phyloP scores from a whole-genome alignment of 2,888 invertebrate genomes.

The Rhagonycha lutea region DNA sequence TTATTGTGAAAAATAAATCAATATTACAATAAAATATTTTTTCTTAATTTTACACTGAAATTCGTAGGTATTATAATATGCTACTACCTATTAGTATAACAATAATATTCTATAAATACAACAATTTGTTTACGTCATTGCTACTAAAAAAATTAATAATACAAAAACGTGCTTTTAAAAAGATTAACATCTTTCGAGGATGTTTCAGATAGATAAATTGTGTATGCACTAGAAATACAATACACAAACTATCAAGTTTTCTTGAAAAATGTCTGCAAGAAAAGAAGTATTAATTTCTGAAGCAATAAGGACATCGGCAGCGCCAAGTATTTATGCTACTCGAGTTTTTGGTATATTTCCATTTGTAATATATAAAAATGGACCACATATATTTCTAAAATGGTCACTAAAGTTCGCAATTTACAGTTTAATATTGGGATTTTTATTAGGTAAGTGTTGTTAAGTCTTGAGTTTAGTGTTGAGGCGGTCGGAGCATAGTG shows the following conservation, averaged over 20 bases:
- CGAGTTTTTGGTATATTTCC: constrained; percentile 17
- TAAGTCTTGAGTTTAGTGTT: too few relatives aligned
- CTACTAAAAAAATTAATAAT: background rate
- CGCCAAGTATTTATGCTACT: constrained; percentile 3
- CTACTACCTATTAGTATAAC: background rate
- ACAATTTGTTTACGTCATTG: background rate
- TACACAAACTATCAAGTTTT: background rate
- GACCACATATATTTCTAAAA: background rate
- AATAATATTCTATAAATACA: background rate
- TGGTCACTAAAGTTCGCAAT: constrained; percentile 13
- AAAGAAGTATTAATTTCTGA: constrained; percentile 7
- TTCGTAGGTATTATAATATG: background rate
- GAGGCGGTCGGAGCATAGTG: too few relatives aligned
- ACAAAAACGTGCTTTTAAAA: constrained; percentile 4
- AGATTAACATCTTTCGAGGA: constrained; percentile 4
- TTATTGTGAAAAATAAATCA: background rate
- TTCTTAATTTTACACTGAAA: background rate
- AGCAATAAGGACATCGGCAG: constrained; percentile 6
- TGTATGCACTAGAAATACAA: background rate
- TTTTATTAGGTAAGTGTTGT: constrained; percentile 8
- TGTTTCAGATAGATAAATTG: background rate
- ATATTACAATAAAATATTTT: background rate
- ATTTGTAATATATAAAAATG: constrained; percentile 5
- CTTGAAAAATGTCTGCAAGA: background rate
- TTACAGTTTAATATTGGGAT: constrained; percentile 13